phyloP scores from a whole-genome alignment of 1,140 invertebrate genomes.

The Calycopis cecrops region DNA sequence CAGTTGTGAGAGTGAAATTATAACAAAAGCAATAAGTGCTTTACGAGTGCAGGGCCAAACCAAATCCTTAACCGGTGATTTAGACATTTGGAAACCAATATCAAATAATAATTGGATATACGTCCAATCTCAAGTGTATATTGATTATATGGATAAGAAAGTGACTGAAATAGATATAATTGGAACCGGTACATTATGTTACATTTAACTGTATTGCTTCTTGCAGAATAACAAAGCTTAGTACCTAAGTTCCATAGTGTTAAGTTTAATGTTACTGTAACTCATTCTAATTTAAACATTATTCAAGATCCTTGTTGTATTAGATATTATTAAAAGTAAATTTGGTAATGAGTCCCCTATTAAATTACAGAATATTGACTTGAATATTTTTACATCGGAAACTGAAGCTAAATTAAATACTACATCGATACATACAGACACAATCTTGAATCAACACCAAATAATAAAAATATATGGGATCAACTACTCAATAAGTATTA shows the following conservation, averaged over 20 bases:
- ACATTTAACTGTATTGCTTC: slow-evolving; percentile 21
- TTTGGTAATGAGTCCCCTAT: slow-evolving; percentile 19
- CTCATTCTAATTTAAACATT: slow-evolving; percentile 23
- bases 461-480: slow-evolving; percentile 13
- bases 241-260: slow-evolving; percentile 18
- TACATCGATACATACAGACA: slow-evolving; percentile 1
- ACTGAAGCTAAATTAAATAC: slow-evolving; percentile 13
- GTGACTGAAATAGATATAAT: slow-evolving; percentile 18
- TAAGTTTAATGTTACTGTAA: slow-evolving; percentile 11
- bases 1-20: no score
- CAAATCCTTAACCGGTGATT: no score
- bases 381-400: slow-evolving; percentile 20
- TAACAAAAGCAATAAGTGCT: no score
- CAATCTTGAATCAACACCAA: slow-evolving; percentile 6
- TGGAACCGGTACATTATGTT: slow-evolving; percentile 20
- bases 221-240: slow-evolving; percentile 20
- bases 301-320: slow-evolving; percentile 24
- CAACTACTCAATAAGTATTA: slow-evolving; percentile 7
- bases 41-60: no score
- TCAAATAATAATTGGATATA: no score
- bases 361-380: slow-evolving; percentile 19
- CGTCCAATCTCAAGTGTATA: no score
- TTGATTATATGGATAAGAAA: no score
- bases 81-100: no score
- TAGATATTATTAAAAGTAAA: no score